Base-by-base conservation (phyloP, 2,888 invertebrate genomes). In the Linnaemya tessellans region DNA sequence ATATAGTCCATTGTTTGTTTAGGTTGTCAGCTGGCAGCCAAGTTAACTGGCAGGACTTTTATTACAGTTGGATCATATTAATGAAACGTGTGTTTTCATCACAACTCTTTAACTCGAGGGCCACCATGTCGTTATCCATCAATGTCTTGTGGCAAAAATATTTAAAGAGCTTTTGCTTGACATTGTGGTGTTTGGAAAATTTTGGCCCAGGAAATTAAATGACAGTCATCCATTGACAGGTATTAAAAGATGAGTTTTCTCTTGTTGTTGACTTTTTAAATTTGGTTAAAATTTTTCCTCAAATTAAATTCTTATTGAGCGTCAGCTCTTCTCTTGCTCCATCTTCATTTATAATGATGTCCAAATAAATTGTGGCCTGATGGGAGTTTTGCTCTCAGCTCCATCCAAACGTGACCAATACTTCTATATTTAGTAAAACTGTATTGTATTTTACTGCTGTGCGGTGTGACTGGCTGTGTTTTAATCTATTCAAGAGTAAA, bases 381-480 rank as follows among this genome's bases (percentile, higher is more conserved):
- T 75, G 75, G 51, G 41, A n/a, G 67, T 74, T 64, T 35, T 62
- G 20, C 35, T 49, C 51, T 73, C 22, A 64, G 38, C 70, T 62
- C 58, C 49, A 58, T 0, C 64, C 70, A 79, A 74, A 85, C 85
- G 85, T 85, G 85, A 85, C 82, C 82, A 60, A 38, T 79, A 74
- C 64, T 70, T 11, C n/a, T 18, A 11, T 15, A 2, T 8, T 58
- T 9, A 43, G 71, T 41, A 38, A 9, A 38, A 18, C 15, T 41
- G 3, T 30, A 15, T 25, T 46, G 30, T 30, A 10, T 43, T 65
- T 25, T 11, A 20, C 43, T 54, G 15, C 22, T 20, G 25, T 54
- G n/a, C 11, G 13, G 41, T 51, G 20, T 58, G 30, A 30, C 30
- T 30, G 30, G 5, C 30, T 30, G 58, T 71, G 11, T 54, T 62